Conservation (phyloP, 2,888 invertebrate genomes). For the Falcaria lacertinaria region DNA sequence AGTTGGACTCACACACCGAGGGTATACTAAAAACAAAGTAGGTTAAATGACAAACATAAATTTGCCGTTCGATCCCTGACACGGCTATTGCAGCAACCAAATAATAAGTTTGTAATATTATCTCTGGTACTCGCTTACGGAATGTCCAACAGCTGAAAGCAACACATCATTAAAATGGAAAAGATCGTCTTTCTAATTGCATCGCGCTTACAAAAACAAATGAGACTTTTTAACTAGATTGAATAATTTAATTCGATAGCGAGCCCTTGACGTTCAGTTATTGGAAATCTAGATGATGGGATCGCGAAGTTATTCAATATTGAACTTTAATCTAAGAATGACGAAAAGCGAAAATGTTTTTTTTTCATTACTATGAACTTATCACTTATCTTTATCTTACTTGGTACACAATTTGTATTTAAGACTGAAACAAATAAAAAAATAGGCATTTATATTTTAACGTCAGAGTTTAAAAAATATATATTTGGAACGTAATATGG, state of each 20-base stretch:
- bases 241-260: conserved; percentile 29
- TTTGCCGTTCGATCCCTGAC: too few relatives aligned
- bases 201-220: conserved; percentile 16
- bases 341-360: conserved; percentile 7
- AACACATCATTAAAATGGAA: conserved; percentile 18
- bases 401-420: conserved; percentile 1
- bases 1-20: too few relatives aligned
- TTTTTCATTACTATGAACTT: conserved; percentile 12
- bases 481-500: too few relatives aligned
- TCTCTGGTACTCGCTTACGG: too few relatives aligned
- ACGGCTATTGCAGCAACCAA: too few relatives aligned
- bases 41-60: too few relatives aligned
- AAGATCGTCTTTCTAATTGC: conserved; percentile 15
- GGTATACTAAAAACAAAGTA: too few relatives aligned
- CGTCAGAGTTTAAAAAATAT: too few relatives aligned
- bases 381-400: conserved; percentile 6
- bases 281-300: conserved; percentile 23
- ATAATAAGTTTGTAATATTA: too few relatives aligned
- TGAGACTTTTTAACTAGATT: conserved; percentile 23
- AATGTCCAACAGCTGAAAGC: neutral
- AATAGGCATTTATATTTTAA: too few relatives aligned
- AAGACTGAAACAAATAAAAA: neutral
- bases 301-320: conserved; percentile 24
- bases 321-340: conserved; percentile 21
- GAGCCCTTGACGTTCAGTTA: conserved; percentile 23